Evolutionary conservation across 2,888 invertebrate species (phyloP).

Genomic region (Drosophila nr. fundita): DNA sequence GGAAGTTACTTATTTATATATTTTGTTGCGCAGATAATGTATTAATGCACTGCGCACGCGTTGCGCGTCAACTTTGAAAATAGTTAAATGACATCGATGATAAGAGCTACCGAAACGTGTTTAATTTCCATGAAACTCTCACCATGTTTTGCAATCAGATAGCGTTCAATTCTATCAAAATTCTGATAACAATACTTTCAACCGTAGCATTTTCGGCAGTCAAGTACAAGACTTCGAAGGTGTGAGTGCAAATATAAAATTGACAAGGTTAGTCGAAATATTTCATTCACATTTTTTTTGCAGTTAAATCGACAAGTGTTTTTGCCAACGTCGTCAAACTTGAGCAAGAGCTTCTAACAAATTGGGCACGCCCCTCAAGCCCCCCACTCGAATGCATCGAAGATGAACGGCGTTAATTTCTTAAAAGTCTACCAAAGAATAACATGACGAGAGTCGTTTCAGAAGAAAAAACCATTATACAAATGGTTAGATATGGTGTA

Average conservation of each 20-base stretch:
- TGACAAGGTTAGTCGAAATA: conserved; percentile 34
- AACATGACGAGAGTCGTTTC: conserved; percentile 19
- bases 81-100: conserved; percentile 30
- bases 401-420: conserved; percentile 69
- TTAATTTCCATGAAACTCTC: conserved; percentile 48
- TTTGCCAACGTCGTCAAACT: conserved; percentile 22
- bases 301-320: not conserved
- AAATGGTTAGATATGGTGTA: not conserved
- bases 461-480: not conserved
- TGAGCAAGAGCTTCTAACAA: conserved; percentile 30
- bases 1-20: not conserved
- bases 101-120: conserved; percentile 32
- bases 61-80: conserved; percentile 19
- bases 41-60: not conserved
- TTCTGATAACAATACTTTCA: conserved; percentile 27
- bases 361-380: conserved; percentile 23
- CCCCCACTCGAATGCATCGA: conserved; percentile 41
- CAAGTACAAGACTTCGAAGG: not conserved
- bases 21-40: not conserved
- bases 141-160: conserved; percentile 40
- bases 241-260: not conserved
- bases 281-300: conserved; percentile 20
- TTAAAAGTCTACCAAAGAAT: conserved; percentile 40
- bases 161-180: conserved; percentile 29
- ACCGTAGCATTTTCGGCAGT: conserved; percentile 3